phyloP scores from a whole-genome alignment of 2,797 vertebrate genomes.

The Periparus ater region DNA sequence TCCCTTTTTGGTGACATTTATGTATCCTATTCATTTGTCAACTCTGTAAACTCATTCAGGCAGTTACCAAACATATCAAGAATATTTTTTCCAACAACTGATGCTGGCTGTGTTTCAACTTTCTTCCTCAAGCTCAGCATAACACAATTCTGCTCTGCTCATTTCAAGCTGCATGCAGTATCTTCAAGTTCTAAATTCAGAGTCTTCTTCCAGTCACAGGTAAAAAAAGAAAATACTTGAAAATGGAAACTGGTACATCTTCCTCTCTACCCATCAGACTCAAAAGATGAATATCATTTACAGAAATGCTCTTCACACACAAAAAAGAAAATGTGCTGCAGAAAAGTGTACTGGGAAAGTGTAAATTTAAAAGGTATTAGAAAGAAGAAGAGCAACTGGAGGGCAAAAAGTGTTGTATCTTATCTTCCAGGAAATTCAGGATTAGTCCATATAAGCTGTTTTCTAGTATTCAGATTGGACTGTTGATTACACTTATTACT shows the following conservation, averaged over 20 bases:
- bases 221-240: not conserved
- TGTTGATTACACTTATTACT: not conserved
- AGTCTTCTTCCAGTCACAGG: not conserved
- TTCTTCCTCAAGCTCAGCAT: not conserved
- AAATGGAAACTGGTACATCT: not conserved
- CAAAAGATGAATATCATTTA: not conserved
- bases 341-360: not conserved
- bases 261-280: not conserved
- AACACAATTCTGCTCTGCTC: not conserved
- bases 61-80: slow-evolving; percentile 4
- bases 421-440: not conserved
- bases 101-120: not conserved
- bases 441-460: not conserved
- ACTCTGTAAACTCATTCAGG: slow-evolving; percentile 33
- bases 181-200: not conserved
- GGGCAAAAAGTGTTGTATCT: not conserved
- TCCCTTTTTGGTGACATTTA: slow-evolving; percentile 24
- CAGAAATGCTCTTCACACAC: not conserved
- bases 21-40: slow-evolving; percentile 4
- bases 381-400: not conserved
- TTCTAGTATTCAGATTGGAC: not conserved
- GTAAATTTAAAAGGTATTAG: not conserved
- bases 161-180: not conserved
- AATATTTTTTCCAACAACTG: not conserved
- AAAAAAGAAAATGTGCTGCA: not conserved